Evolutionary conservation across 2,113 vertebrate genomes (phyloP), one percentile per base, ranked within the genome.

Genomic region (Delphinus delphis): DNA sequence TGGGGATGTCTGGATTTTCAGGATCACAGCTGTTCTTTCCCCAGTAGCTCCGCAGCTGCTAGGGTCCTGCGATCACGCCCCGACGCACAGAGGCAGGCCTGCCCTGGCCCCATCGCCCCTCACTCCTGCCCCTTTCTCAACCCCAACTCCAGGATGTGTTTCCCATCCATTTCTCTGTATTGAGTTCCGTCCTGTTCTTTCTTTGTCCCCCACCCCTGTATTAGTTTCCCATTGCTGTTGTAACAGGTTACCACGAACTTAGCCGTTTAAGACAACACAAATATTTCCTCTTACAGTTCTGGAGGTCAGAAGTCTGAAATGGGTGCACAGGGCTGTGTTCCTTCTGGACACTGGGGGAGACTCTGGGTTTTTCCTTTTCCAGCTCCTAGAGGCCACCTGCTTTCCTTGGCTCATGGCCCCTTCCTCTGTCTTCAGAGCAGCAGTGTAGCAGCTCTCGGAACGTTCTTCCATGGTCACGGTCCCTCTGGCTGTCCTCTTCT

Each of bases 401-500:
- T 7, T 74, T 83, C 26, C 83, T 71, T 83, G 83, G 77, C 62
- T 88, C 15, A 0, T 63, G 23, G 31, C 41, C 63, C 41, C 26
- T 8, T 15, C 23, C 33, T 53, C 55, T 14, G 5, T 36, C 67
- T 82, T 80, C 76, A 88, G 18, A 76, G 47, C 82, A 58, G 55
- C 21, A 10, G 55, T 5, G 0, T 7, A 44, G 62, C 1, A 0
- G 62, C 26, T 71, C 15, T 86, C 41, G 0, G 12, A 28, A 41
- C 0, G 0, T 63, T 53, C 28, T 41, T 80, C 41, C 23, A 2
- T 6, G 20, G 31, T 50, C 71, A 80, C 21, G 15, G 20, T 71
- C 8, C 23, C 36, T 68, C 60, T 50, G 44, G 21, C 28, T 74
- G 3, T 15, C 31, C 20, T 33, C n/a, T 17, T 20, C 53, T 26